Conservation (phyloP, 1,140 invertebrate genomes). For the Lanistes nyassanus region DNA sequence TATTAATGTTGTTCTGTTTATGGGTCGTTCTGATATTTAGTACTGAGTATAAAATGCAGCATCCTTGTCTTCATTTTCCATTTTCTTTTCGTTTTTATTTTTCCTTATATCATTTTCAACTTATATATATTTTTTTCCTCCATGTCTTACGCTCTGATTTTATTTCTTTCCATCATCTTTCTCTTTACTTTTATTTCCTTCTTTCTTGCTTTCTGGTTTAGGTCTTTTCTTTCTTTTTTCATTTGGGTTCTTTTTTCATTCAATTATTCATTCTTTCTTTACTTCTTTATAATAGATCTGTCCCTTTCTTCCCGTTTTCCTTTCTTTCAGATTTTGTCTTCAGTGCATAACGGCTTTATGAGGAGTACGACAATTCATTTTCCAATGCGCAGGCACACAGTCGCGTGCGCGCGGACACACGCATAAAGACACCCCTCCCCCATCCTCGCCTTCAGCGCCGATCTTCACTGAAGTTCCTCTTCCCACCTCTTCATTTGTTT, state of each 20-base stretch:
- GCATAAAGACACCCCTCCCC: too few relatives aligned
- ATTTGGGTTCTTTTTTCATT: not conserved
- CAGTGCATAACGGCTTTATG: too few relatives aligned
- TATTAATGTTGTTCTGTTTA: not conserved
- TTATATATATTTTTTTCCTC: not conserved
- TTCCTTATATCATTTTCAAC: slow-evolving; percentile 6
- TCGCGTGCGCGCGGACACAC: too few relatives aligned
- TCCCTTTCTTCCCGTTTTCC: not conserved
- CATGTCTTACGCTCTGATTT: not conserved
- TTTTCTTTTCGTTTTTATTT: not conserved
- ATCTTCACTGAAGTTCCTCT: not conserved
- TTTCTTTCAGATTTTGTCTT: not conserved
- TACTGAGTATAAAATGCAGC: not conserved
- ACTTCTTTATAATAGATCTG: not conserved
- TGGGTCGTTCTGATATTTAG: not conserved
- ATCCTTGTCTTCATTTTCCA: not conserved
- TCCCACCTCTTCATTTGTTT: not conserved
- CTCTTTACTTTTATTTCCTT: not conserved
- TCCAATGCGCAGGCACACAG: not conserved
- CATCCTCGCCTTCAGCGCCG: not conserved
- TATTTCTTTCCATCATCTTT: not conserved
- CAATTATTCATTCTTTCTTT: not conserved
- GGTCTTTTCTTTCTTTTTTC: too few relatives aligned
- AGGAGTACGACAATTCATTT: not conserved
- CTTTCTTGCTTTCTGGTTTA: not conserved